A percentile compares a stretch with the other conserved stretches of the same genome.
phyloP scores from a whole-genome alignment of 2,113 vertebrate genomes.

The Strix uralensis region DNA sequence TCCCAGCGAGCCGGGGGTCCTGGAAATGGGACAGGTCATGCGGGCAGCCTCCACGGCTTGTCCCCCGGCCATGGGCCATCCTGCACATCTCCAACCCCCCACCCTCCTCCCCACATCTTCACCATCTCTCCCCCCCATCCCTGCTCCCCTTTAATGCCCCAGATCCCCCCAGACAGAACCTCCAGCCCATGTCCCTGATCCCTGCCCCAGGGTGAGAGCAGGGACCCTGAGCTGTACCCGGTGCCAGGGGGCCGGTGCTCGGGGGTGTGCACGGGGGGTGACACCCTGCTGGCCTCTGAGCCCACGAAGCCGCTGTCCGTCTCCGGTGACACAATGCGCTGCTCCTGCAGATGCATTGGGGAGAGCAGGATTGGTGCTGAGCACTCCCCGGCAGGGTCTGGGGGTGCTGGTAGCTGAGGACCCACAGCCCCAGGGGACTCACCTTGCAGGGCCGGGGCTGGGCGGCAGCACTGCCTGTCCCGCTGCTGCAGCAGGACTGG shows the following conservation, averaged over 20 bases:
- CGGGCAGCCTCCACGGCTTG: rapidly evolving
- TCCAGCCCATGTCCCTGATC: rapidly evolving
- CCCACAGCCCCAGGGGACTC: rapidly evolving
- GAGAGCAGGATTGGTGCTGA: background rate
- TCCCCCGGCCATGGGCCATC: rapidly evolving
- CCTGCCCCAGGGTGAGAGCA: rapidly evolving
- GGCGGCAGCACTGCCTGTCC: constrained; percentile 9
- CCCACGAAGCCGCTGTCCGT: constrained; percentile 94
- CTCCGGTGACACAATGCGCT: constrained; percentile 86
- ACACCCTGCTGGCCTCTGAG: constrained; percentile 85
- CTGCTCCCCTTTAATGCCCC: constrained; percentile 75
- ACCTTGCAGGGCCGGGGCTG: constrained; percentile 55
- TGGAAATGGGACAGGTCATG: background rate
- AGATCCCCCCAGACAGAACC: constrained; percentile 45
- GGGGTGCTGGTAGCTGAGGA: background rate
- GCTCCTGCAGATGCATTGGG: constrained; percentile 68
- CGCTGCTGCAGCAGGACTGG: constrained; percentile 63
- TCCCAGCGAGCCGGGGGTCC: background rate
- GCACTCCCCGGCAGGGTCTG: background rate
- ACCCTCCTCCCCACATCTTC: background rate
- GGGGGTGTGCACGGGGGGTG: constrained; percentile 71
- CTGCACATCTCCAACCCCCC: background rate
- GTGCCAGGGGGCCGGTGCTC: constrained; percentile 66
- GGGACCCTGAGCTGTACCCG: constrained; percentile 59
- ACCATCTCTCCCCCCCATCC: rapidly evolving